Base-by-base conservation (phyloP, 2,113 vertebrate species). In the Lathamus discolor region DNA sequence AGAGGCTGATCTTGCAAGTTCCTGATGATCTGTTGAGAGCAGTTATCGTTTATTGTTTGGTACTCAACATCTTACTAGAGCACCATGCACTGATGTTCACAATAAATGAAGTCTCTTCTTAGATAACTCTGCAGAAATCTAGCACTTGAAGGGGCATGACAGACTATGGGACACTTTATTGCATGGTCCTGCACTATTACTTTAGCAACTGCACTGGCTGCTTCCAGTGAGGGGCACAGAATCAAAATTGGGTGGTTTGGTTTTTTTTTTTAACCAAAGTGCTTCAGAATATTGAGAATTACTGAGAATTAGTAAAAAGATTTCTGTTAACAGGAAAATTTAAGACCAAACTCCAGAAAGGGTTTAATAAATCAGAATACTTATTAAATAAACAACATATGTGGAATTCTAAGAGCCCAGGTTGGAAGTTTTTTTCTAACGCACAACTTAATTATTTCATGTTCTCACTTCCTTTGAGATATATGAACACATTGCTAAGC, bases 121-220 rank as follows among this genome's bases (percentile, higher is more conserved):
- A 52, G 27, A 31, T 54, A 18, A 54, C 46, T 62, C 3, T 41
- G 39, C 18, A 69, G 33, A 93, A 41, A 24, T 28, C 35, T 33
- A 70, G 31, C 22, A 37, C 24, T 83, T 55, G 11, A 68, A 82
- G 16, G 9, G 22, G 4, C 35, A 20, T 6, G 37, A 73, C 9
- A 35, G 52, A 37, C 77, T 19, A 31, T 0, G 4, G 35, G 41
- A 31, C 0, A 39, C 2, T 57, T 77, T 48, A 67, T 12, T 68
- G 39, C 39, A 41, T 1, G 19, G 27, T 51, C 52, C 72, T 46
- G 28, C 16, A 41, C 54, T 57, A 35, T 29, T 61, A 55, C 39
- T 17, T 33, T 33, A 39, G 70, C 55, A 88, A 68, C 1, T 0
- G 18, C n/a, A 27, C 1, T 20, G 25, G 27, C 6, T 74, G 19